Conservation (phyloP, 35 echinoderm and acorn worm genomes). For the Nesometra sesokonis region DNA sequence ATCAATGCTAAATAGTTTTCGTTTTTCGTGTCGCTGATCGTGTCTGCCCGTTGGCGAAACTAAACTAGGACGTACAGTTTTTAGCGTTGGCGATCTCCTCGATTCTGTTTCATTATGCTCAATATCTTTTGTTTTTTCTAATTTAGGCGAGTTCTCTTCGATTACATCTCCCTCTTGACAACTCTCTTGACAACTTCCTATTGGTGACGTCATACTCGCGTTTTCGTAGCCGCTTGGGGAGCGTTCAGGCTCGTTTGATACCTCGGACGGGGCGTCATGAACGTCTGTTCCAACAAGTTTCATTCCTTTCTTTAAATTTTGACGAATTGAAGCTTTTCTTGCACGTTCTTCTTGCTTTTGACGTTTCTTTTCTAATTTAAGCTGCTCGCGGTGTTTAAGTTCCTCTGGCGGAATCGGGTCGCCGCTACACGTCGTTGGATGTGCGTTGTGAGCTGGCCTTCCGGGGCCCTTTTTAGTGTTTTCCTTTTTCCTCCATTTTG, state of each 20-base stretch:
- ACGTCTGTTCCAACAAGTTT: background rate
- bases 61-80: background rate
- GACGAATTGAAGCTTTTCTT: conserved; percentile 16
- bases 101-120: background rate
- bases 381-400: conserved; percentile 56
- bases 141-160: background rate
- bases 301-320: background rate
- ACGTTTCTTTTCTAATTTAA: conserved; percentile 64
- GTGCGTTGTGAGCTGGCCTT: conserved; percentile 88
- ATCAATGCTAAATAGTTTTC: background rate
- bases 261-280: conserved; percentile 1
- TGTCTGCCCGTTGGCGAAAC: background rate
- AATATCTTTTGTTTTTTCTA: background rate
- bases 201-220: background rate
- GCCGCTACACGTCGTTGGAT: conserved; percentile 78
- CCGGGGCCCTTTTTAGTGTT: conserved; percentile 95
- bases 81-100: background rate
- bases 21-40: background rate
- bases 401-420: conserved; percentile 89
- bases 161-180: background rate
- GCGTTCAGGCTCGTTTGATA: background rate
- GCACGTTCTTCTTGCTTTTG: conserved; percentile 69
- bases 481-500: conserved; percentile 94
- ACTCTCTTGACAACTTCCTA: background rate
- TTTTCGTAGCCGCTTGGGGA: background rate